These are phyloP conservation scores for Amphimallon solstitiale DNA, from an alignment of 2,888 invertebrate genomes.

Conservation along the genomic window DNA sequence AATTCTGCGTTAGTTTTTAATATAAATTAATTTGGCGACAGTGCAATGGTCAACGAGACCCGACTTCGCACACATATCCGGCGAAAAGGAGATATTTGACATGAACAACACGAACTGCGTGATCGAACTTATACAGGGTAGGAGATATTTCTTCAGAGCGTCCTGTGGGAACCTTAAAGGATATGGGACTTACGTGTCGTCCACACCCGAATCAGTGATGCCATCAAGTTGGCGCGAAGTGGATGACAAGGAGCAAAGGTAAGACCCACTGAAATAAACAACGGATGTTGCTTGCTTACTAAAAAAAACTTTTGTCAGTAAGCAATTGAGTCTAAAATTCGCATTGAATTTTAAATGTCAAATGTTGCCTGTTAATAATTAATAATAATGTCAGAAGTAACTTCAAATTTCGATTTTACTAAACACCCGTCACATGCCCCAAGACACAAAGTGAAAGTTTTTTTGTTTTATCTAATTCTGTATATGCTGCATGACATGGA, in stretches of 20 bases:
- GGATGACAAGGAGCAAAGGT: slow-evolving; percentile 73
- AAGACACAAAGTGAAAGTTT: no score
- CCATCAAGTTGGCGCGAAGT: slow-evolving; percentile 96
- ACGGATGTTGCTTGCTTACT: no score
- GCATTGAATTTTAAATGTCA: no score
- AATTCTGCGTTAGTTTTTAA: background rate
- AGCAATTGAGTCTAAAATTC: no score
- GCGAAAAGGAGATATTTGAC: slow-evolving; percentile 80
- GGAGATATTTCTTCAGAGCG: slow-evolving; percentile 89
- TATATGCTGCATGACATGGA: no score
- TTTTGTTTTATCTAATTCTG: no score
- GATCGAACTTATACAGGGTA: slow-evolving; percentile 83
- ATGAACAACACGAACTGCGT: slow-evolving; percentile 70
- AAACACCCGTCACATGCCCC: no score
- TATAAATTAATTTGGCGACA: slow-evolving; percentile 58
- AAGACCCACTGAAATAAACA: slow-evolving; percentile 14
- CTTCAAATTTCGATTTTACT: no score
- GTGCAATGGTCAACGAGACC: slow-evolving; percentile 94
- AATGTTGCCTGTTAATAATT: no score
- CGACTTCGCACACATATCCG: slow-evolving; percentile 84
- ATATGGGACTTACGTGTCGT: slow-evolving; percentile 80
- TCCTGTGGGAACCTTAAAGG: slow-evolving; percentile 94
- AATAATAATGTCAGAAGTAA: no score
- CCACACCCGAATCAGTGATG: slow-evolving; percentile 85
- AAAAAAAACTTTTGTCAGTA: no score